Percentiles rank a stretch among this genome's conserved stretches.
Evolutionary conservation across 2,888 invertebrate species (phyloP).

Genomic region (Hypomecis atomaria): DNA sequence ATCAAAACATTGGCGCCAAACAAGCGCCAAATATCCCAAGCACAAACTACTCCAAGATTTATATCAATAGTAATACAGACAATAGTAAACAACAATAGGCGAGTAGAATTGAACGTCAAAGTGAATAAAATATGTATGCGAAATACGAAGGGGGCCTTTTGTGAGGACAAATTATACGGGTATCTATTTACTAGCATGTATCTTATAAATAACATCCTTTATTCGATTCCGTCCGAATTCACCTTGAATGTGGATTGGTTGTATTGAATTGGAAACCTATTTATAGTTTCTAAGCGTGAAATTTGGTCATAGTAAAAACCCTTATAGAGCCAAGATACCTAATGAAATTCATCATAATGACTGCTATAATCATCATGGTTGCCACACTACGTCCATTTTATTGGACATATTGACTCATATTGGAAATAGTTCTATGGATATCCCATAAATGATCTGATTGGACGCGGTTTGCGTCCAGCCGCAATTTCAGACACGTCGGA

Average conservation of each 20-base stretch:
- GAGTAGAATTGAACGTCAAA: slow-evolving; percentile 70
- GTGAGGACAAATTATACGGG: slow-evolving; percentile 70
- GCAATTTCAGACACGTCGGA: too few relatives aligned
- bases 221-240: slow-evolving; percentile 45
- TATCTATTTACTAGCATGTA: slow-evolving; percentile 62
- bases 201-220: slow-evolving; percentile 65
- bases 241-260: slow-evolving; percentile 17
- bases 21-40: slow-evolving; percentile 32
- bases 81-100: slow-evolving; percentile 61
- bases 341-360: too few relatives aligned
- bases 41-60: slow-evolving; percentile 43
- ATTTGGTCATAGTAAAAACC: background rate
- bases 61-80: slow-evolving; percentile 50
- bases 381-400: too few relatives aligned
- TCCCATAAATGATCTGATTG: too few relatives aligned
- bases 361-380: too few relatives aligned
- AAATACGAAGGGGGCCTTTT: slow-evolving; percentile 57
- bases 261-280: slow-evolving; percentile 10
- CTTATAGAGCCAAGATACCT: too few relatives aligned
- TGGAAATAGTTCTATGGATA: too few relatives aligned
- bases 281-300: background rate
- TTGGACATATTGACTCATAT: too few relatives aligned
- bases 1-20: slow-evolving; percentile 25
- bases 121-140: slow-evolving; percentile 69
- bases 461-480: too few relatives aligned